Conservation (phyloP, 2,797 vertebrate species). For the Leptatherina wallacei region DNA sequence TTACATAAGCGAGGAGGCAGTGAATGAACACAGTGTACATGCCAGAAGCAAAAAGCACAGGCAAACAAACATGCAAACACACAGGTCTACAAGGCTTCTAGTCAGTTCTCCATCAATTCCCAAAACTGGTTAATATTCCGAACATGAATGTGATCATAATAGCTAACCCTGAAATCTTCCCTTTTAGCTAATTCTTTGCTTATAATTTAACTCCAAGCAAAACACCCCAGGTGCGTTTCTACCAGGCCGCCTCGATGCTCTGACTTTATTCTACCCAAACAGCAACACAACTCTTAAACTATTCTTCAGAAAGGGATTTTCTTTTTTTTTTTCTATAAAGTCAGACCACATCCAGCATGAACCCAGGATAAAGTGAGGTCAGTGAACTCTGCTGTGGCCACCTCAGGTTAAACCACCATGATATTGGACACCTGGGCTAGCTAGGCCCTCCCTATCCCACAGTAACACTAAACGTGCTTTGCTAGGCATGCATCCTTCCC, state of each 20-base stretch:
- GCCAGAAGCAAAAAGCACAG: conserved; percentile 24
- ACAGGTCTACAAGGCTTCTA: conserved; percentile 12
- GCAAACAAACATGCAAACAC: conserved; percentile 23
- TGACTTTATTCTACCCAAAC: not conserved
- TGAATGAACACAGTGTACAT: conserved; percentile 54
- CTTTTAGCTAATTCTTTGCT: not conserved
- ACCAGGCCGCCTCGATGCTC: not conserved
- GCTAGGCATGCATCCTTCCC: conserved; percentile 1
- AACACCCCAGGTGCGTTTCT: not conserved
- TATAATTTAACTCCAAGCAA: not conserved
- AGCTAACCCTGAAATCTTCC: not conserved
- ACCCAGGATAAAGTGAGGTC: not conserved
- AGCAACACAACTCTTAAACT: not conserved
- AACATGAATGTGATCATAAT: not conserved
- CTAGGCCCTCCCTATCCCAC: conserved; percentile 18
- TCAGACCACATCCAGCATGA: not conserved
- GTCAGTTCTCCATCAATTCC: not conserved
- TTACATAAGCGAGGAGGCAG: conserved; percentile 32
- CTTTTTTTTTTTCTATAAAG: not conserved
- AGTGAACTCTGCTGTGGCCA: conserved; percentile 14
- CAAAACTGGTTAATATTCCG: not conserved
- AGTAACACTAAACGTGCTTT: conserved; percentile 28
- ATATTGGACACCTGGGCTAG: conserved; percentile 20
- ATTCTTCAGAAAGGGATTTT: too few species aligned
- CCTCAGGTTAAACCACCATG: conserved; percentile 11